Base-by-base conservation (phyloP, 2,888 invertebrate genomes). In the Sphinx pinastri region DNA sequence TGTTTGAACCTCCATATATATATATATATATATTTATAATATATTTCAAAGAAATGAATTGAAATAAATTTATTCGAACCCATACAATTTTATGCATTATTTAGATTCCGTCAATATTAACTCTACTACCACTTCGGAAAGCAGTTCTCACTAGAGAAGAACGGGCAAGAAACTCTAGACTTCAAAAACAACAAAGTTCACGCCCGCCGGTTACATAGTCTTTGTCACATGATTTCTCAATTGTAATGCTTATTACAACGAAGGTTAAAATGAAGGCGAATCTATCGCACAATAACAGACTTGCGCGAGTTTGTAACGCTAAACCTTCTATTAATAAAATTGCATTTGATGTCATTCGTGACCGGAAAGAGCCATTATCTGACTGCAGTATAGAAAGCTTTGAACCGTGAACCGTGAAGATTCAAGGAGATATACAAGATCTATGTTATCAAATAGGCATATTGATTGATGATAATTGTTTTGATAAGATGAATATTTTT, bases 401-500 rank as follows among this genome's bases (percentile, higher is more conserved):
- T 81, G 82, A 81, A 79, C 84, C 80, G 75, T 81, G 82, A 81
- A 79, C 84, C 80, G 75, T 83, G 82, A 80, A 82, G 80, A 82
- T 78, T 76, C 80, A 82, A 81, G 80, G 80, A 71, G 66, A 77
- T n/a, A 47, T 67, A 68, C 63, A 51, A 52, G 60, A 55, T 67
- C 12, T 63, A 54, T 59, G 45, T 45, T 19, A 45, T 45, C 47
- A 54, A 45, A 51, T 45, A 14, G 12, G 19, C 49, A 19, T 49
- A n/a, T n/a, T n/a, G n/a, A n/a, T n/a, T n/a, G n/a, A n/a, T n/a
- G n/a, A n/a, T n/a, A 47, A 1, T 57, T 49, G n/a, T 57, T 25
- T 2, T 6, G 25, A 25, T 13, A 11, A 3, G 2, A 10, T 16
- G 12, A 19, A 16, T 57, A 2, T 13, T 10, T 0, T 25, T 57